A percentile compares a stretch with the other conserved stretches of the same genome.
Evolutionary conservation across 2,797 vertebrate genomes (phyloP).

Genomic region (Cirrhinus molitorella): DNA sequence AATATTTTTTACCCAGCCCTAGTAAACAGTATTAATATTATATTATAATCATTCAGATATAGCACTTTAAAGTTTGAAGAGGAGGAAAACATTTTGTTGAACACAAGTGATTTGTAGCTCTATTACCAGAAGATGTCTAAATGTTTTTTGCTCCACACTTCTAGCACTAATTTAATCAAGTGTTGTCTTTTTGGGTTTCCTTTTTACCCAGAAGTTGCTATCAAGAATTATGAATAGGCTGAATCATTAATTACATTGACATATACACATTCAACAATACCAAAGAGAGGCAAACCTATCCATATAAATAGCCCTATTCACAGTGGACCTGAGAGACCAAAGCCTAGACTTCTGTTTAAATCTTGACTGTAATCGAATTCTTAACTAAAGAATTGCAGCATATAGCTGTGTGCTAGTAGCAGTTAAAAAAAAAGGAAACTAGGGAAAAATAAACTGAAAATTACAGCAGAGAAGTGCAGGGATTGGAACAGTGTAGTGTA

Average conservation of each 20-base stretch:
- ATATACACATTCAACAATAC: conserved; percentile 3
- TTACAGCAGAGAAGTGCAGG: conserved; percentile 8
- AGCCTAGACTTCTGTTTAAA: conserved; percentile 6
- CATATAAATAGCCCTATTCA: conserved; percentile 20
- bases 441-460: conserved; percentile 8
- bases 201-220: neutral
- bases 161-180: neutral
- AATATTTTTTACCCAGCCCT: no score
- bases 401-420: neutral
- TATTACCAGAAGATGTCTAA: neutral
- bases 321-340: neutral
- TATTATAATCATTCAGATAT: neutral
- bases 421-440: neutral
- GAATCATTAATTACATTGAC: neutral
- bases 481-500: conserved; percentile 27
- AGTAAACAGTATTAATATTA: neutral
- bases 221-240: neutral
- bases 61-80: neutral
- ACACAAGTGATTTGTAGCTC: neutral
- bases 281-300: neutral
- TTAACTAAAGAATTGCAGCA: conserved; percentile 13
- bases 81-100: neutral
- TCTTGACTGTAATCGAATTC: conserved; percentile 3
- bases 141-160: conserved; percentile 4
- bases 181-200: neutral